Conservation (phyloP, 2,797 vertebrate genomes). For the Huso huso region DNA sequence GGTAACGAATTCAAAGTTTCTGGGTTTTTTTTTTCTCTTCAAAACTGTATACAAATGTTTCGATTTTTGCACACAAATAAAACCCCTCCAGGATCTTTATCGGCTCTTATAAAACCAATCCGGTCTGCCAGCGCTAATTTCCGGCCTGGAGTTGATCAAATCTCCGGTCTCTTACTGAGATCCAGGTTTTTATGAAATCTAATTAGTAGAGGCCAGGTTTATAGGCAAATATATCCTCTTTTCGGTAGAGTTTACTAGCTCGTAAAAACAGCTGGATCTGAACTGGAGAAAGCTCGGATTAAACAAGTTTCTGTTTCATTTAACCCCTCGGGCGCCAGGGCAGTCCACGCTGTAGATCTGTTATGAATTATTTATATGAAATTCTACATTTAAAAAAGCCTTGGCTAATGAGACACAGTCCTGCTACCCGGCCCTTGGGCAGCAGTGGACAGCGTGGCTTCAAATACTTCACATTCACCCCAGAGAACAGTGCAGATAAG, state of each 20-base stretch:
- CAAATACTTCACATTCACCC: no score
- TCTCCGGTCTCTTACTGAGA: conserved; percentile 15
- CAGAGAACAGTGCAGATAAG: no score
- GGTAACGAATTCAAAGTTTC: no score
- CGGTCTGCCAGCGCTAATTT: conserved; percentile 18
- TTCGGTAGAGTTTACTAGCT: conserved; percentile 22
- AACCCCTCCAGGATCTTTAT: not conserved
- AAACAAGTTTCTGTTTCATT: no score
- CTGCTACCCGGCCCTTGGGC: no score
- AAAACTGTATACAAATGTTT: not conserved
- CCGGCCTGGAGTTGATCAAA: conserved; percentile 21
- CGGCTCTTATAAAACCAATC: conserved; percentile 11
- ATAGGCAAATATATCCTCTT: conserved; percentile 15
- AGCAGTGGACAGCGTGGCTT: no score
- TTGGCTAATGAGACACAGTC: no score
- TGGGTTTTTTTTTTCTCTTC: no score
- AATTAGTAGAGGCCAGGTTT: conserved; percentile 22
- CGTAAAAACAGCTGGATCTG: conserved; percentile 13
- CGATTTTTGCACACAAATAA: not conserved
- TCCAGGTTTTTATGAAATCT: conserved; percentile 20
- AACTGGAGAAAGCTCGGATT: not conserved
- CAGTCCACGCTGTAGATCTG: no score
- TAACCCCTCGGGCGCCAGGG: no score
- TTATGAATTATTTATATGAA: no score
- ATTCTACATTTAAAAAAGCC: no score